Base-by-base conservation (phyloP, 2,797 vertebrate species). In the Lepidocolaptes lacrymiger region DNA sequence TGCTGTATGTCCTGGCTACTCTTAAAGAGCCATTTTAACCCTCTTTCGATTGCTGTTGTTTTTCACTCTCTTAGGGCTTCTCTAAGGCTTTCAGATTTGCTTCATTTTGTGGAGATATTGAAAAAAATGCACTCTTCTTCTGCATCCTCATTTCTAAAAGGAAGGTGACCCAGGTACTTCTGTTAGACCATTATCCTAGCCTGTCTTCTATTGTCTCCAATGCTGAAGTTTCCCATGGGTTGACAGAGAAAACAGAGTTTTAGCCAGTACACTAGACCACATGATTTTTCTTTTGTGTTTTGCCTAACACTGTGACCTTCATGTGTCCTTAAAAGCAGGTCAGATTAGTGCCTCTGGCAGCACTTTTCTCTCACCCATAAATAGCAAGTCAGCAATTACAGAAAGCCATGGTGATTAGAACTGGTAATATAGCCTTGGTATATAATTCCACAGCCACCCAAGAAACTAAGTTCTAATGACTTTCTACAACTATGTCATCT, bases 291-390 rank as follows among this genome's bases (percentile, higher is more conserved):
- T 41, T 71, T 37, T 75, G 22, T 43, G 14, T 71, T 93, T 91
- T 74, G 21, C 21, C 27, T 73, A 24, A 23, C 26, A 21, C 52
- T 48, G 18, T 71, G 72, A 77, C 82, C 64, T 88, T 80, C 34
- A 3, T 16, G 15, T 54, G 62, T 75, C 75, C 75, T 93, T 79
- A 80, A 73, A 58, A 92, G 41, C 44, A 73, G 79, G 56, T 93
- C 75, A 88, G 49, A 48, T 68, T 83, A 54, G 34, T 61, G 64
- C 54, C 68, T 69, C 79, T 80, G 37, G 63, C 68, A 93, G 52
- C 21, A 49, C 72, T 92, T 79, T 82, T 71, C 44, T 76, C 52
- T 89, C 48, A 46, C 30, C 37, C 28, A 46, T 51, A 80, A 93
- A 83, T 19, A 73, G 44, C 64, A 91, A 84, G 51, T 36, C 48